Base-by-base conservation (phyloP, 1,140 invertebrate species). In the Leptopilina boulardi region DNA sequence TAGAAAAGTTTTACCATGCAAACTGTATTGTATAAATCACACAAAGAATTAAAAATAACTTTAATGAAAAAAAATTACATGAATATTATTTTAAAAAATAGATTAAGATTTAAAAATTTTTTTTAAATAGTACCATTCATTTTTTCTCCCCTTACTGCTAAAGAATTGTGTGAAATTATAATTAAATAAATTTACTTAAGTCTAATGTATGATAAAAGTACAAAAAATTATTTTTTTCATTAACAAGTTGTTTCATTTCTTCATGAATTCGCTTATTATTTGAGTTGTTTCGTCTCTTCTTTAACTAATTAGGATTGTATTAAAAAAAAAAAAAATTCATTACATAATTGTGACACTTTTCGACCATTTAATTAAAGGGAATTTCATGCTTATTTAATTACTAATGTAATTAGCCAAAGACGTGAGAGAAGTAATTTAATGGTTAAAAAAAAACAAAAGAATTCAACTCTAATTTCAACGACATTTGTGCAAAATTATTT, bases 351-450 rank as follows among this genome's bases (percentile, higher is more conserved):
- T n/a, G 15, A 51, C 18, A 3, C 5, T 18, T 51, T 51, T 51
- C 18, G n/a, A 18, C 5, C n/a, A 51, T 51, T 51, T 51, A 51
- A 51, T 51, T 51, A 51, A 51, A 51, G 15, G 4, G n/a, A 51
- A 47, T 47, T 47, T 47, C 42, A 47, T 47, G 15, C n/a, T 47
- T 15, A 47, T 47, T 47, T 47, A 47, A n/a, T 47, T 47, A 47
- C 42, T 3, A 47, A n/a, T 15, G 42, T 47, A 47, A 47, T 47
- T 47, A 47, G 42, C 42, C 11, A 47, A n/a, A 47, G n/a, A 47
- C 42, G 15, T n/a, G 42, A n/a, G n/a, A 47, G 42, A 47, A 47
- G 10, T n/a, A 47, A 47, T n/a, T 13, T 13, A 15, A 15, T 47
- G 15, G 1, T 9, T 9, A 9, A 38, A 47, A 47, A 47, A 9